These are phyloP conservation scores for Leptinotarsa rubiginosa DNA, from an alignment of 2,888 invertebrate genomes.

Conservation along the genomic window DNA sequence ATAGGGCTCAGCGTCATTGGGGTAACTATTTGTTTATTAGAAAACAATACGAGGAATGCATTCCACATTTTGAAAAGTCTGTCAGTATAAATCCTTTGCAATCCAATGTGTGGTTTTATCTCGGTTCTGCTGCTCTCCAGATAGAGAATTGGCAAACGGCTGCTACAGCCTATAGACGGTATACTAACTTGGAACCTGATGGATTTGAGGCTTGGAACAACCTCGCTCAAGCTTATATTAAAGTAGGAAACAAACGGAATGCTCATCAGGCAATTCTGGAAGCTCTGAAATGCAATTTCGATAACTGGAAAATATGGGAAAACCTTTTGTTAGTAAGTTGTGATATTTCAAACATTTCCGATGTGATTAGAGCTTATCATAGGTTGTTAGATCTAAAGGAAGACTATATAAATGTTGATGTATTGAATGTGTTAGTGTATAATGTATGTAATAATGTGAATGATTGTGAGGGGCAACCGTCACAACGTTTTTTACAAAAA, in stretches of 20 bases:
- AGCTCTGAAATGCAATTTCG: conserved; percentile 90
- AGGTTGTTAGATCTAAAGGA: conserved; percentile 87
- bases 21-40: conserved; percentile 82
- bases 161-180: conserved; percentile 86
- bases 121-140: conserved; percentile 87
- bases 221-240: conserved; percentile 91
- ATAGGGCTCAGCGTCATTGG: conserved; percentile 90
- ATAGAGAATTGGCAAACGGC: conserved; percentile 85
- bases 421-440: conserved; percentile 78
- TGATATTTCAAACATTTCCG: conserved; percentile 87
- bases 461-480: conserved; percentile 73
- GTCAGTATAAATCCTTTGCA: conserved; percentile 90
- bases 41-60: conserved; percentile 81
- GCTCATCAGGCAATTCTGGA: conserved; percentile 90
- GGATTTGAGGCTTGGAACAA: conserved; percentile 99
- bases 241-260: conserved; percentile 84
- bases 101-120: conserved; percentile 85
- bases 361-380: conserved; percentile 87
- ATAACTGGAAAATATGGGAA: conserved; percentile 97
- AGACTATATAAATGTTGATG: conserved; percentile 81
- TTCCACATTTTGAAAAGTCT: conserved; percentile 85
- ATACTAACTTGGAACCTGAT: conserved; percentile 87
- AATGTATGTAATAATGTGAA: conserved; percentile 75
- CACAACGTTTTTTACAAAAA: conserved; percentile 61
- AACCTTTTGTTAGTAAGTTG: conserved; percentile 90